Evolutionary conservation across 2,888 invertebrate genomes (phyloP).

Genomic region (Parnassius smintheus): DNA sequence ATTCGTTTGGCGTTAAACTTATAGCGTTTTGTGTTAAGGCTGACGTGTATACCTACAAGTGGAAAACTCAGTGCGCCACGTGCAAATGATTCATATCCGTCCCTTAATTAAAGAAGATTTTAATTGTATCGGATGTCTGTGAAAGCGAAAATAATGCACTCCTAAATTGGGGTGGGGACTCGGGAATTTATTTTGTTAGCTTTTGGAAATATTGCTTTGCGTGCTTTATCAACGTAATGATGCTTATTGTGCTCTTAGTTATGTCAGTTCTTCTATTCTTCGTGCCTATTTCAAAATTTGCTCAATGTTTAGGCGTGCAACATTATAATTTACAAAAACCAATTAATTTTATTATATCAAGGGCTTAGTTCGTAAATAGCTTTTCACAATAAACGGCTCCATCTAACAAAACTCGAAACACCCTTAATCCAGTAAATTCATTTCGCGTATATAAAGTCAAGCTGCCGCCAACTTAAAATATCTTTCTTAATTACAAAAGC

Average conservation of each 20-base stretch:
- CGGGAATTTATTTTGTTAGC: slow-evolving; percentile 66
- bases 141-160: slow-evolving; percentile 81
- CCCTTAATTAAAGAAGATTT: slow-evolving; percentile 83
- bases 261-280: no score
- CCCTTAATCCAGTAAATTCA: slow-evolving; percentile 76
- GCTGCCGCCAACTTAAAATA: slow-evolving; percentile 79
- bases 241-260: no score
- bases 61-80: slow-evolving; percentile 81
- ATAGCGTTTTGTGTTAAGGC: slow-evolving; percentile 55
- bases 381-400: slow-evolving; percentile 39
- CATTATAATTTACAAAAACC: slow-evolving; percentile 1
- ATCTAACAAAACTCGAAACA: slow-evolving; percentile 64
- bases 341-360: slow-evolving; percentile 10
- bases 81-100: slow-evolving; percentile 80
- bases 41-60: slow-evolving; percentile 62
- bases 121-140: slow-evolving; percentile 82
- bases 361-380: slow-evolving; percentile 24
- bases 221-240: slow-evolving; percentile 50
- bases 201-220: slow-evolving; percentile 67
- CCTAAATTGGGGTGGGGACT: slow-evolving; percentile 77
- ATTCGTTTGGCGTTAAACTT: slow-evolving; percentile 35
- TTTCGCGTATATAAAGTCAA: slow-evolving; percentile 75
- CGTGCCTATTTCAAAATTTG: no score
- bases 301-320: neutral
- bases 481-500: slow-evolving; percentile 81